phyloP scores from a whole-genome alignment of 2,888 invertebrate genomes.

The Netelia melanura region DNA sequence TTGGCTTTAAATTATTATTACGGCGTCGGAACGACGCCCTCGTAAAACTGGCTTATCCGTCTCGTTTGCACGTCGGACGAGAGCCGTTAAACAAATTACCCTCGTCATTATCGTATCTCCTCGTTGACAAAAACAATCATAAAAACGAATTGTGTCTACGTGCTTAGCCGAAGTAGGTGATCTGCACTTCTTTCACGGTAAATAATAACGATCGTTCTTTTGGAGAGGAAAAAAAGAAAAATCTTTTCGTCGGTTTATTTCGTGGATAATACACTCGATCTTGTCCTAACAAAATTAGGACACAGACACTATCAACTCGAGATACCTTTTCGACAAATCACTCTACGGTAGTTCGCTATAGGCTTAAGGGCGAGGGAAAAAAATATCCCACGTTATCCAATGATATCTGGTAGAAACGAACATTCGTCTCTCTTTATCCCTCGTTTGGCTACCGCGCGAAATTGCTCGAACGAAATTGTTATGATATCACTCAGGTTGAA shows the following conservation, averaged over 20 bases:
- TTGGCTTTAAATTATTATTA: conserved; percentile 25
- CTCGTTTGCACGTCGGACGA: background rate
- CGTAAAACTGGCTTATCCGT: conserved; percentile 17
- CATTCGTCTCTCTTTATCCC: conserved; percentile 57
- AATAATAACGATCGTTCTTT: background rate
- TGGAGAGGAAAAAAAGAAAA: background rate
- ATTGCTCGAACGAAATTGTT: conserved; percentile 60
- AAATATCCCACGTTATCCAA: conserved; percentile 12
- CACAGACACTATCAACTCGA: conserved; percentile 41
- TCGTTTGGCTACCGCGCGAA: conserved; percentile 50
- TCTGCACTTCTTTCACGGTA: background rate
- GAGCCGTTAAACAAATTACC: conserved; percentile 46
- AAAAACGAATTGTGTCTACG: background rate
- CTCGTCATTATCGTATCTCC: conserved; percentile 43
- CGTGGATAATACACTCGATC: background rate
- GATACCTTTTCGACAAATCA: conserved; percentile 42
- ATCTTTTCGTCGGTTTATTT: background rate
- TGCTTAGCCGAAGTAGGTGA: background rate
- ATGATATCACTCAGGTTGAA: conserved; percentile 43
- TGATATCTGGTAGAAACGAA: conserved; percentile 39
- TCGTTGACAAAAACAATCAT: background rate
- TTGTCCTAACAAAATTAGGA: conserved; percentile 24
- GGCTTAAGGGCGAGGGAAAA: background rate
- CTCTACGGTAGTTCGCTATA: conserved; percentile 7
- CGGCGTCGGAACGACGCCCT: background rate